A percentile compares a stretch with the other conserved stretches of the same genome.
Conservation (phyloP, 2,797 vertebrate genomes). For the Megalops cyprinoides region DNA sequence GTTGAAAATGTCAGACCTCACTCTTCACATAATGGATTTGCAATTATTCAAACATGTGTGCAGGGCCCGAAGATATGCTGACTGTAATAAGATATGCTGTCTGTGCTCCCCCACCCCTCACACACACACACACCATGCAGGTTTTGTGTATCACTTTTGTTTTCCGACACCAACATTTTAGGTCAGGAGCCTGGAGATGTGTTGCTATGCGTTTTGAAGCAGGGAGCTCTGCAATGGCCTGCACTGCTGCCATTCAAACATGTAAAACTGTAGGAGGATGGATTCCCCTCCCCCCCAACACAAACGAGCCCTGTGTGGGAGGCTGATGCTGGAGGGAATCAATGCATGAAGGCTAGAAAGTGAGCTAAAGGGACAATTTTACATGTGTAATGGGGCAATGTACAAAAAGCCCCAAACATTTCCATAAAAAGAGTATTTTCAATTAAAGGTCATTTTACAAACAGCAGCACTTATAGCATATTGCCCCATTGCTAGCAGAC, state of each 20-base stretch:
- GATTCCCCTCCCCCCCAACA: not conserved
- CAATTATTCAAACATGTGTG: constrained; percentile 31
- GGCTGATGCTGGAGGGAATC: not conserved
- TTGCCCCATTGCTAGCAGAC: no score
- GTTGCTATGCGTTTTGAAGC: not conserved
- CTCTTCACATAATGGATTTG: not conserved
- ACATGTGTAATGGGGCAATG: not conserved
- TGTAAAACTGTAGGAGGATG: not conserved
- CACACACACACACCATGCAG: not conserved
- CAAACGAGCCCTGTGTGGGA: not conserved
- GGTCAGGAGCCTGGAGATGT: not conserved
- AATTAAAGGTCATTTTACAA: not conserved
- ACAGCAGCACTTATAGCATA: no score
- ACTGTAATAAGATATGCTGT: constrained; percentile 29
- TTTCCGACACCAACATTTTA: not conserved
- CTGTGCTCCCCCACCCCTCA: constrained; percentile 50
- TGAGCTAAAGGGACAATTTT: not conserved
- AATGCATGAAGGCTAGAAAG: not conserved
- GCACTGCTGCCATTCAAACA: not conserved
- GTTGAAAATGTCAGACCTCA: not conserved
- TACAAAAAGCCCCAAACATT: not conserved
- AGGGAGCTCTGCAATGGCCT: not conserved
- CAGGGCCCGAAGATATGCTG: constrained; percentile 14
- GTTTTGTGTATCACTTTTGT: not conserved
- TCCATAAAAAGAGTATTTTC: not conserved